These are phyloP conservation scores for Cheilosia soror DNA, from an alignment of 2,888 invertebrate genomes.

Conservation along the genomic window DNA sequence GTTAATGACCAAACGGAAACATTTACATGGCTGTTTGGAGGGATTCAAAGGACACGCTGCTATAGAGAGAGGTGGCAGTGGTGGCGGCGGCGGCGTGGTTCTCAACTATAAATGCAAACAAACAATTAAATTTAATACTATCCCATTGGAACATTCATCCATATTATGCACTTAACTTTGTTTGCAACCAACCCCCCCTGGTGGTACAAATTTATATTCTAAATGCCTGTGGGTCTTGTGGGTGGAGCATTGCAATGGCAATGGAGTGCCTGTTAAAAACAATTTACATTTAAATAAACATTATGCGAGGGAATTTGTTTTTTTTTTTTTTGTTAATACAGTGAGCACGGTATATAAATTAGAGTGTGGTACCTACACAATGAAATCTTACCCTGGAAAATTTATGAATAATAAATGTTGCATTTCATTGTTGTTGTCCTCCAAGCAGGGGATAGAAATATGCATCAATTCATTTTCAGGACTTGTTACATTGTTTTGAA, in stretches of 20 bases:
- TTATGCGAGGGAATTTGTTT: slow-evolving; percentile 40
- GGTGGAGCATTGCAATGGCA: neutral
- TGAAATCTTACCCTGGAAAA: slow-evolving; percentile 58
- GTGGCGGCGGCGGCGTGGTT: neutral
- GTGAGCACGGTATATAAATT: slow-evolving; percentile 38
- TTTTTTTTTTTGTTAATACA: slow-evolving; percentile 16
- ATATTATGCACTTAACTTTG: slow-evolving; percentile 63
- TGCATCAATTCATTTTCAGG: slow-evolving; percentile 32
- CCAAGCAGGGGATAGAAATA: neutral
- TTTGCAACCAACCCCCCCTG: slow-evolving; percentile 13
- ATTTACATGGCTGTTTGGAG: slow-evolving; percentile 65
- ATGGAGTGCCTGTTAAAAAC: slow-evolving; percentile 44
- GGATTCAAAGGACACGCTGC: slow-evolving; percentile 35
- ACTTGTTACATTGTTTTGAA: slow-evolving; percentile 40
- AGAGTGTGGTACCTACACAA: slow-evolving; percentile 36
- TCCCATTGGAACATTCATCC: slow-evolving; percentile 64
- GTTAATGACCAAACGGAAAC: slow-evolving; percentile 73
- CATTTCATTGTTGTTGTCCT: slow-evolving; percentile 45
- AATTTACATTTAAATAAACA: slow-evolving; percentile 72
- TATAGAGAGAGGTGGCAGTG: neutral
- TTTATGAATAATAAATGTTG: slow-evolving; percentile 63
- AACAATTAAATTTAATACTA: slow-evolving; percentile 74
- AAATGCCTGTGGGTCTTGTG: neutral
- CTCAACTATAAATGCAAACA: slow-evolving; percentile 70
- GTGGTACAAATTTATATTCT: slow-evolving; percentile 21